phyloP scores from a whole-genome alignment of 2,113 vertebrate species.

The Formicarius rufipectus region DNA sequence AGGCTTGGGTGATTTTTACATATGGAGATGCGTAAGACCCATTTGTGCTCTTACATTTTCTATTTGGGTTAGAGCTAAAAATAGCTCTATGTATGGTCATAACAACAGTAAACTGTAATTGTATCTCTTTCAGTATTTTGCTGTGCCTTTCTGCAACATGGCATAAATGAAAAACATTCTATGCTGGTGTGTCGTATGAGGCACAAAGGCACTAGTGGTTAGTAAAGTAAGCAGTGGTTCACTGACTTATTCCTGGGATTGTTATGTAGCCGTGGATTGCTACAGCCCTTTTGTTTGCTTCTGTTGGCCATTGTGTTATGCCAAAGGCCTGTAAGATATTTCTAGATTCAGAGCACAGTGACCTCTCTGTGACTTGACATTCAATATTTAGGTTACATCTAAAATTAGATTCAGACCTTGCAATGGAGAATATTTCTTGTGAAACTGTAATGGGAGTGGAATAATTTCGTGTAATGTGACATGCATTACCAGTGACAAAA shows the following conservation, averaged over 20 bases:
- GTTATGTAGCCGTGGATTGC: not conserved
- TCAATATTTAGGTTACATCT: conserved; percentile 25
- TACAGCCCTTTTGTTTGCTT: not conserved
- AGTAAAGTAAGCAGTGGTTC: not conserved
- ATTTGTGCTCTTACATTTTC: not conserved
- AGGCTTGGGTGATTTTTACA: not conserved
- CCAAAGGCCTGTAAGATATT: not conserved
- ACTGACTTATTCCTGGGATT: not conserved
- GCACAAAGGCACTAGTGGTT: not conserved
- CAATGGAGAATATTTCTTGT: not conserved
- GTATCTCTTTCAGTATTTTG: not conserved
- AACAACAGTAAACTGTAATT: not conserved
- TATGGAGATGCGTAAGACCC: not conserved
- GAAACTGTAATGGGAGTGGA: not conserved
- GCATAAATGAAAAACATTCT: not conserved
- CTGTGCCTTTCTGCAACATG: not conserved
- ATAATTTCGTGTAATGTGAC: not conserved
- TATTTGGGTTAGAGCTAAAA: conserved; percentile 35
- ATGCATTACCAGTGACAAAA: not conserved
- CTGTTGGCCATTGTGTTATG: not conserved
- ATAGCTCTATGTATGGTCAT: not conserved
- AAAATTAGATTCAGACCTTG: not conserved
- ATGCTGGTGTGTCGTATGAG: not conserved
- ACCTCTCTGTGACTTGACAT: not conserved
- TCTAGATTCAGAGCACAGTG: not conserved